Evolutionary conservation across 2,113 vertebrate species (phyloP), one percentile per base, ranked within the genome.

Genomic region (Datnioides undecimradiatus): DNA sequence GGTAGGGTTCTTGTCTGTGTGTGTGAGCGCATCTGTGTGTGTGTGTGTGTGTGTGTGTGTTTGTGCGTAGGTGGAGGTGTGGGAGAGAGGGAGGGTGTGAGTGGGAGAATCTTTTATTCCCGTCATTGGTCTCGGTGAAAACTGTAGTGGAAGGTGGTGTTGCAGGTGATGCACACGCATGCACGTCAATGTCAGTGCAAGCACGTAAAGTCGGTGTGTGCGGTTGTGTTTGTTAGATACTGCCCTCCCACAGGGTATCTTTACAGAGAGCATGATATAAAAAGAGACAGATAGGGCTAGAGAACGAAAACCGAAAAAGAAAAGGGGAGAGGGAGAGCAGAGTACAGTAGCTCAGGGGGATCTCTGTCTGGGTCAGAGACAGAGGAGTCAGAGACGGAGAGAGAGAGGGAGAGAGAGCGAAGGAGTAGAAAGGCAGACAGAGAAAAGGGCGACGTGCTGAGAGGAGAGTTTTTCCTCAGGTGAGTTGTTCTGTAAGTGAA

Each of bases 401-500:
- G 48, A 67, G 54, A 71, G 60, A 34, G 45, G 65, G 43, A 27
- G 45, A 68, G 5, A 27, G 31, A 63, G 54, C 49, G 31, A 73
- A 76, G 74, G 57, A 87, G 62, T 23, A 79, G 77, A 80, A 64
- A 86, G 65, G 75, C 66, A 75, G 66, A 80, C 52, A 73, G 68
- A 79, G 80, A 87, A 78, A 72, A 73, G 72, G 83, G 74, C 23
- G 81, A 79, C 75, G 29, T 73, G 87, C 80, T 66, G 82, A 81
- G 84, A 90, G 74, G 75, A 87, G 82, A 90, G 90, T 91, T 93
- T 92, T 93, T 91, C 91, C 91, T 91, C 93, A 91, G 91, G 91
- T 93, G 91, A 93, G 91, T 90, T 89, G 88, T 86, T 91, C 90
- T 87, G 85, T 92, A 92, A 93, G 91, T 89, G 91, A 90, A 79